phyloP scores from a whole-genome alignment of 37 sponge, comb jelly and placozoan genomes.

The Halichondria panicea region DNA sequence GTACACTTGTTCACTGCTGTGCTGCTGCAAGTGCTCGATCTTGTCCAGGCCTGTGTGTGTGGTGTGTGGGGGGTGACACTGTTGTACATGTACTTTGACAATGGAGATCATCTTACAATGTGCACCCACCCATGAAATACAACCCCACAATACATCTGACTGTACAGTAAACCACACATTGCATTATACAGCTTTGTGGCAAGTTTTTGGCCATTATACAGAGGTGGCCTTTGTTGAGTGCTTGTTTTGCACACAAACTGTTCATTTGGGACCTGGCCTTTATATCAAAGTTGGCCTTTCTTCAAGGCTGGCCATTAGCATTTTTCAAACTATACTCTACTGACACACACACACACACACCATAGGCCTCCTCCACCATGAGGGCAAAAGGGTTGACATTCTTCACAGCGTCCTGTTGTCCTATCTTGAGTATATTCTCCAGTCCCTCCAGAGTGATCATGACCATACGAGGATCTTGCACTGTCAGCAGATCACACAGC shows the following conservation, averaged over 20 bases:
- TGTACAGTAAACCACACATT: neutral
- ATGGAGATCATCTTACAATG: no score
- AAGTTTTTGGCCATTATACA: no score
- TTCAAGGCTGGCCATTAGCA: neutral
- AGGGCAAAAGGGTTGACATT: constrained; percentile 68
- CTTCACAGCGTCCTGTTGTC: constrained; percentile 17
- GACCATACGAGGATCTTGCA: constrained; percentile 75
- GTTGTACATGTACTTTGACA: no score
- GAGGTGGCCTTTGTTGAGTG: no score
- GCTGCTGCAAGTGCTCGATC: constrained; percentile 72
- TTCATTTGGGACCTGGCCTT: no score
- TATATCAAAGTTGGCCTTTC: no score
- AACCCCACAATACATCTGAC: neutral
- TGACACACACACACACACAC: constrained; percentile 9
- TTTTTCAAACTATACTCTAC: neutral
- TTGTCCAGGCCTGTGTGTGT: constrained; percentile 78
- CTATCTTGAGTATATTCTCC: constrained; percentile 65
- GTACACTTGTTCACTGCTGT: constrained; percentile 67
- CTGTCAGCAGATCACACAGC: constrained; percentile 80
- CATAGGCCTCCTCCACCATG: constrained; percentile 65
- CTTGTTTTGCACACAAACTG: no score
- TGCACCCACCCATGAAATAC: no score
- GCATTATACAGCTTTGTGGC: no score
- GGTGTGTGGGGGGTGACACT: no score
- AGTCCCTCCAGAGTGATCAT: constrained; percentile 72